Evolutionary conservation across 2,113 vertebrate species (phyloP).

Genomic region (Platysternon megacephalum): DNA sequence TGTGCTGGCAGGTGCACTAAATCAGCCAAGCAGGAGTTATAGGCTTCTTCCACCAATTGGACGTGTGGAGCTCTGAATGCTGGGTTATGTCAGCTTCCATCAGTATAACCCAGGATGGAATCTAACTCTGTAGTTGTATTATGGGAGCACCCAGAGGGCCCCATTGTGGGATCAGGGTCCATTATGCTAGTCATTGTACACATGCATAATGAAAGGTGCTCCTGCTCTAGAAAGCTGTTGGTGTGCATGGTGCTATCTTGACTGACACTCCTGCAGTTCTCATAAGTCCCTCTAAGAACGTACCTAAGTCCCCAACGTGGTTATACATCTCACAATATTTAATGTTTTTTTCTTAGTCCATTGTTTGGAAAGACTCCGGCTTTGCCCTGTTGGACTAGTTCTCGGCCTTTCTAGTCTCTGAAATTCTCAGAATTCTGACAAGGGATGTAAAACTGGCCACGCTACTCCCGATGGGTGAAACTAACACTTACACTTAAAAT

Average conservation of each 20-base stretch:
- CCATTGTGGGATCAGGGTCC: background rate
- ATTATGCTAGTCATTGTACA: background rate
- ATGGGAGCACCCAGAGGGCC: background rate
- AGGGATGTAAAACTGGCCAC: background rate
- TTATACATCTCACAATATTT: background rate
- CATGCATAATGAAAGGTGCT: background rate
- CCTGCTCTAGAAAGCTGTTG: background rate
- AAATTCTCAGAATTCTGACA: background rate
- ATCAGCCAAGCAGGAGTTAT: background rate
- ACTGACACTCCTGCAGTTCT: background rate
- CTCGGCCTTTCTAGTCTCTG: background rate
- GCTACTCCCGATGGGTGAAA: background rate
- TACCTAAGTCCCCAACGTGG: background rate
- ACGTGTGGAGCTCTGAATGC: background rate
- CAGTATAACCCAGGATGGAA: background rate
- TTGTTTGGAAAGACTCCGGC: background rate
- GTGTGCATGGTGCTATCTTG: background rate
- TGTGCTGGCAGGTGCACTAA: background rate
- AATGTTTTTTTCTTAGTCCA: background rate
- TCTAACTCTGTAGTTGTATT: background rate
- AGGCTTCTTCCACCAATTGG: background rate
- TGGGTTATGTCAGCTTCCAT: background rate
- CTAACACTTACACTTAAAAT: background rate
- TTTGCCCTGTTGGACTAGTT: background rate
- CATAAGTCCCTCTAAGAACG: background rate